Evolutionary conservation across 64 coral and sea anemone genomes (phyloP).

Genomic region (Pachyseris speciosa): DNA sequence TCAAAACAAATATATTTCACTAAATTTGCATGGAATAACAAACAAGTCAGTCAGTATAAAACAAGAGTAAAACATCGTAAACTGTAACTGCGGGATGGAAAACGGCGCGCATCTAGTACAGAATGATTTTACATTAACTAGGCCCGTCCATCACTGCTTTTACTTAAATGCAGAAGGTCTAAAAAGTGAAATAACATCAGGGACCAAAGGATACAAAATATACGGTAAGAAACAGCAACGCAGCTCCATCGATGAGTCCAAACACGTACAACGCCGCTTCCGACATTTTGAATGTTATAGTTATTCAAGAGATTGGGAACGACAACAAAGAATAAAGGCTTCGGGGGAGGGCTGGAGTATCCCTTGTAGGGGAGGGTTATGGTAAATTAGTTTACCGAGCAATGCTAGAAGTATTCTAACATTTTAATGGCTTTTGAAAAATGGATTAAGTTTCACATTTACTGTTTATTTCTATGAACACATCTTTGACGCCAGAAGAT

Average conservation of each 20-base stretch:
- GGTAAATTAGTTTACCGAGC: background rate
- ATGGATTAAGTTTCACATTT: background rate
- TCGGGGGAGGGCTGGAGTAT: background rate
- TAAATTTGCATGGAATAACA: no score
- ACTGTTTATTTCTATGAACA: background rate
- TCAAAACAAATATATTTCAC: no score
- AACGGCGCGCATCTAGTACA: no score
- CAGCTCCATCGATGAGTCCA: constrained; percentile 86
- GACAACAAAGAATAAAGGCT: constrained; percentile 15
- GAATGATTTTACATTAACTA: no score
- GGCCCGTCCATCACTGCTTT: no score
- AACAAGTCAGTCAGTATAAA: no score
- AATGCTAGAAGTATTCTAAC: background rate
- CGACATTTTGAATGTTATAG: constrained; percentile 73
- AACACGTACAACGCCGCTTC: constrained; percentile 89
- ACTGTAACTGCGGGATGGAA: no score
- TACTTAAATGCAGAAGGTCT: background rate
- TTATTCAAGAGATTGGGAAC: constrained; percentile 3
- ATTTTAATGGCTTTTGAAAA: background rate
- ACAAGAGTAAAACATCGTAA: no score
- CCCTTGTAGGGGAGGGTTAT: background rate
- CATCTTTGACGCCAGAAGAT: background rate
- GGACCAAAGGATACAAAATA: constrained; percentile 97
- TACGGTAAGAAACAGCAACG: constrained; percentile 89
- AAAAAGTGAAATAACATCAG: background rate